These are phyloP conservation scores for Eurystomus gularis DNA, from an alignment of 2,113 vertebrate genomes.

Conservation along the genomic window DNA sequence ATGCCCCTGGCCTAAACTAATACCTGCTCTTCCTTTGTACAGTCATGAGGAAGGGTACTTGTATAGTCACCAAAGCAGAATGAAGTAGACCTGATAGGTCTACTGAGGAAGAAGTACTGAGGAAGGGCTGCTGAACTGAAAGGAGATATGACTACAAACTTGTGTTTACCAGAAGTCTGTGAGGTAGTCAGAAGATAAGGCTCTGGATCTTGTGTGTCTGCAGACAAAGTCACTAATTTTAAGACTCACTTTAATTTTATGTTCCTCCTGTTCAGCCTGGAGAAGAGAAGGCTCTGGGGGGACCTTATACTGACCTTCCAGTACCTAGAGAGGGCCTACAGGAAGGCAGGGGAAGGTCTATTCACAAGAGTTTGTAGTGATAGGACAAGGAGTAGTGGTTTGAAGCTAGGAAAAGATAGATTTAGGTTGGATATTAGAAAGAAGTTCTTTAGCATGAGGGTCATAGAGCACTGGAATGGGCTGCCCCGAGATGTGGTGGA, in stretches of 20 bases:
- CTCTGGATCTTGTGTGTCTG: neutral
- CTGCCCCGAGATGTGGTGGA: too few species aligned
- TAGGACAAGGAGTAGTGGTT: too few species aligned
- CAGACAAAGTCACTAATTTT: neutral
- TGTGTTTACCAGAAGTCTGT: neutral
- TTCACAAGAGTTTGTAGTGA: too few species aligned
- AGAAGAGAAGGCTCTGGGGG: too few species aligned
- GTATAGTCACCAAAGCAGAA: neutral
- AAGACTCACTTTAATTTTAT: neutral
- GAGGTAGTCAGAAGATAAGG: neutral
- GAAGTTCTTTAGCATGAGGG: too few species aligned
- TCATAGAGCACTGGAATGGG: too few species aligned
- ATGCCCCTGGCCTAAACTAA: fast-evolving
- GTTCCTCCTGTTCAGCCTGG: too few species aligned
- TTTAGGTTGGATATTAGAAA: too few species aligned
- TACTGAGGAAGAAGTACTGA: neutral
- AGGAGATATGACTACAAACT: neutral
- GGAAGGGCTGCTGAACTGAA: neutral
- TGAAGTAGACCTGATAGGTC: neutral
- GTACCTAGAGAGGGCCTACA: too few species aligned
- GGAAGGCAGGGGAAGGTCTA: too few species aligned
- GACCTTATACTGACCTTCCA: too few species aligned
- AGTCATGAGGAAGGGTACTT: neutral
- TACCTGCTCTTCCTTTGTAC: neutral
- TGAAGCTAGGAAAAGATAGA: too few species aligned